Evolutionary conservation across 1,140 invertebrate genomes (phyloP).

Genomic region (Phenacoccus solenopsis): DNA sequence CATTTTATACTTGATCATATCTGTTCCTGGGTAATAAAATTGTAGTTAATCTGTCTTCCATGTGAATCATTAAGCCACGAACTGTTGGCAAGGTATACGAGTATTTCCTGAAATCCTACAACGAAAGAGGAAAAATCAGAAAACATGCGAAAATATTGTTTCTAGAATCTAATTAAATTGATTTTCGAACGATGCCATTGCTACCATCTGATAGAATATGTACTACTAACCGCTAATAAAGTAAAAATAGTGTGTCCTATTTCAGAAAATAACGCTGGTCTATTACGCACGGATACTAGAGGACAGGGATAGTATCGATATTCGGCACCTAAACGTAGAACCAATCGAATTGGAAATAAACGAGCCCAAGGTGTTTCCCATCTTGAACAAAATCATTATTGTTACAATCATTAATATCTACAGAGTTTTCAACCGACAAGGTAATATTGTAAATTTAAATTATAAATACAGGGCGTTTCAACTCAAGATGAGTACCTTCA

Average conservation of each 20-base stretch:
- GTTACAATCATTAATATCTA: too few species aligned
- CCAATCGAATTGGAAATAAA: slow-evolving; percentile 62
- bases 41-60: slow-evolving; percentile 69
- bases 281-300: slow-evolving; percentile 60
- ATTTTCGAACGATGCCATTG: too few species aligned
- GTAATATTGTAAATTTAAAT: too few species aligned
- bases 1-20: slow-evolving; percentile 68
- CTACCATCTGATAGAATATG: too few species aligned
- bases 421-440: too few species aligned
- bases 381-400: too few species aligned
- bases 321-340: slow-evolving; percentile 70
- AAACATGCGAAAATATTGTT: too few species aligned
- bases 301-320: slow-evolving; percentile 81
- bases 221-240: slow-evolving; percentile 55
- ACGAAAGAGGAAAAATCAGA: too few species aligned
- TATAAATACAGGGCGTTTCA: too few species aligned
- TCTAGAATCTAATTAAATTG: too few species aligned
- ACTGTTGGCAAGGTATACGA: slow-evolving; percentile 70
- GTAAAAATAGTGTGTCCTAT: slow-evolving; percentile 86
- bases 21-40: slow-evolving; percentile 68
- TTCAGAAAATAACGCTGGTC: slow-evolving; percentile 73
- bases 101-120: slow-evolving; percentile 70
- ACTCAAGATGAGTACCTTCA: too few species aligned
- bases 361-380: slow-evolving; percentile 81
- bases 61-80: slow-evolving; percentile 64